These are phyloP conservation scores for Pollenia angustigena DNA, from an alignment of 2,888 invertebrate species.

Conservation along the genomic window DNA sequence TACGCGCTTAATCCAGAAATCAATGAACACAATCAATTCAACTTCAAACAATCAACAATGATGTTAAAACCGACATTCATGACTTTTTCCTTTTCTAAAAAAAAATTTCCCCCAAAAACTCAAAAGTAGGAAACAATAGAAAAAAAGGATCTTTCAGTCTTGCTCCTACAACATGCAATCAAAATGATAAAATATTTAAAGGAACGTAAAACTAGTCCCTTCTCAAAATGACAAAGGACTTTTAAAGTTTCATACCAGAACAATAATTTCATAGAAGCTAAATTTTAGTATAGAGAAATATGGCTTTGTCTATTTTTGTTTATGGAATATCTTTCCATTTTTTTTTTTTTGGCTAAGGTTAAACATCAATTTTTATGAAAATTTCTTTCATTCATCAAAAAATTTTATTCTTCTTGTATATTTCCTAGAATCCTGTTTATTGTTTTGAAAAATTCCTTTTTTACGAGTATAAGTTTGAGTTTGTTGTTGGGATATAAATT, in stretches of 20 bases:
- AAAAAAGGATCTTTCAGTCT: constrained; percentile 41
- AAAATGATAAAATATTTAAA: not conserved
- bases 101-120: not conserved
- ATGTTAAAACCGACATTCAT: constrained; percentile 1
- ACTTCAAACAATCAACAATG: not conserved
- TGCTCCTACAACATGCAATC: constrained; percentile 57
- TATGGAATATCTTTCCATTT: constrained; percentile 17
- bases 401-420: constrained; percentile 17
- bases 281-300: constrained; percentile 15
- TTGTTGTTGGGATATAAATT: constrained; percentile 13
- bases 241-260: constrained; percentile 60
- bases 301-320: constrained; percentile 26
- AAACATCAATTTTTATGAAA: constrained; percentile 66
- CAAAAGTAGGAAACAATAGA: constrained; percentile 15
- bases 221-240: constrained; percentile 65
- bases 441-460: constrained; percentile 34
- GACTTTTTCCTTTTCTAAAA: constrained; percentile 16
- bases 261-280: constrained; percentile 46
- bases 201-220: constrained; percentile 9
- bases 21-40: constrained; percentile 14
- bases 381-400: constrained; percentile 60
- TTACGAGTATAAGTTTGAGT: not conserved
- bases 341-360: constrained; percentile 40
- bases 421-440: constrained; percentile 63
- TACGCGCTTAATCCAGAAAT: not conserved